Evolutionary conservation across 2,797 vertebrate species (phyloP).

Genomic region (Tiaroga cobitis): DNA sequence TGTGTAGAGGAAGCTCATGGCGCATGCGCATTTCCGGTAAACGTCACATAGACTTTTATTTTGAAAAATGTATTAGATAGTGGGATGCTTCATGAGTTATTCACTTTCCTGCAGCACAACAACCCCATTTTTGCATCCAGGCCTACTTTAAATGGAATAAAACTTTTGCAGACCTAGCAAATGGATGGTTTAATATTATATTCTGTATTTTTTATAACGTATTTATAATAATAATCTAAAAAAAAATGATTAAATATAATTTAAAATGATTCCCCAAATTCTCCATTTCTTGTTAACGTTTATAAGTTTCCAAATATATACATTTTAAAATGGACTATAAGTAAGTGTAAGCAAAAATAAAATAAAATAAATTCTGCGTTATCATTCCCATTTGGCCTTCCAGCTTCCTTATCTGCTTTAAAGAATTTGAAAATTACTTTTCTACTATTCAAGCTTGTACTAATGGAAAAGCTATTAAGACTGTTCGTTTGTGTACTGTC

Average conservation of each 20-base stretch:
- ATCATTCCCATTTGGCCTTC: background rate
- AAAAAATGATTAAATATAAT: background rate
- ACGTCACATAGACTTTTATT: constrained; percentile 36
- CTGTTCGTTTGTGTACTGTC: too few relatives aligned
- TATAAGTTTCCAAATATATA: background rate
- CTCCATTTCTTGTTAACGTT: background rate
- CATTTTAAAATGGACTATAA: background rate
- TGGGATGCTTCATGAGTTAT: background rate
- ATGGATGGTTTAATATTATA: background rate
- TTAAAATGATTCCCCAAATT: background rate
- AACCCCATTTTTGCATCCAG: background rate
- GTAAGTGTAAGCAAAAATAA: background rate
- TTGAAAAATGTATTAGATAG: background rate
- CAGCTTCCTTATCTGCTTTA: background rate
- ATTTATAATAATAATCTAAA: background rate
- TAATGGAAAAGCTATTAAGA: too few relatives aligned
- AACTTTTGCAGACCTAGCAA: background rate
- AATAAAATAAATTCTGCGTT: background rate
- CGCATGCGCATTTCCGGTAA: constrained; percentile 38
- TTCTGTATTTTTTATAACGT: background rate
- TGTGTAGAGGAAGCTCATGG: background rate
- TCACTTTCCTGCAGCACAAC: background rate
- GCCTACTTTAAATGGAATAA: background rate
- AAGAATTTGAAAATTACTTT: too few relatives aligned
- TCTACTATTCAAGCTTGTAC: too few relatives aligned